Base-by-base conservation (phyloP, 2,797 vertebrate species). In the Odontamblyopus lacepedii region DNA sequence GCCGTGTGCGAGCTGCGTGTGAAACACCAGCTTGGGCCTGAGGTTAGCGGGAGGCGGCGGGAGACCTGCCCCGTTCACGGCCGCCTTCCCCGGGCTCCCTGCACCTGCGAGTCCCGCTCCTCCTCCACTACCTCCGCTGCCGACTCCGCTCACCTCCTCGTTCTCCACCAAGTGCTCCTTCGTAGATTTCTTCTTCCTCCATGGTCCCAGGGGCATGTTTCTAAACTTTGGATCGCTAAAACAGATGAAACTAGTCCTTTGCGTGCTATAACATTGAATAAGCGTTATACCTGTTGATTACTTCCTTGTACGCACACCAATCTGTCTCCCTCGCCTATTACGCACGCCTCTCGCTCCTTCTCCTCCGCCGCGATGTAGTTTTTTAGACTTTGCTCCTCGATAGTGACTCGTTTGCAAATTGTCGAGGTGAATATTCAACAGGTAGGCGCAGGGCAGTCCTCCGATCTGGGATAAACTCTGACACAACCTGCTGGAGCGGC, bases 1-100 rank as follows among this genome's bases (percentile, higher is more conserved):
- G 65, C 98, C 98, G 90, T 99, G 97, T 1, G 98, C 98, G 74
- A 98, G 94, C 94, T 99, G 98, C 77, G 97, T 92, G 90, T 98
- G 95, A 89, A 99, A 99, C 29, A 96, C 95, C 78, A 97, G 93
- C 62, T 94, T 85, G 81, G 93, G 93, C 81, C 90, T 78, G 75
- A 88, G 83, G 89, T 71, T 84, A 74, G 91, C 92, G 72, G 94
- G 90, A 73, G 89, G 90, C 50, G 89, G 84, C 48, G 92, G 91
- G 61, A 93, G 84, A 12, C 92, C 87, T 23, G 87, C 91, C 50
- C 91, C 93, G 76, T 93, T 92, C 63, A 85, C 81, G 0, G 87
- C 4, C 3, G 89, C 83, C 27, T 95, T 94, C n/a, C 64, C 70
- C 27, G 69, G 57, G 70, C 89, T 83, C 29, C 85, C 90, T 0